A percentile compares a stretch with the other conserved stretches of the same genome.
These are phyloP conservation scores for Drosophila setosimentum DNA, from an alignment of 2,888 invertebrate species.

Conservation along the genomic window DNA sequence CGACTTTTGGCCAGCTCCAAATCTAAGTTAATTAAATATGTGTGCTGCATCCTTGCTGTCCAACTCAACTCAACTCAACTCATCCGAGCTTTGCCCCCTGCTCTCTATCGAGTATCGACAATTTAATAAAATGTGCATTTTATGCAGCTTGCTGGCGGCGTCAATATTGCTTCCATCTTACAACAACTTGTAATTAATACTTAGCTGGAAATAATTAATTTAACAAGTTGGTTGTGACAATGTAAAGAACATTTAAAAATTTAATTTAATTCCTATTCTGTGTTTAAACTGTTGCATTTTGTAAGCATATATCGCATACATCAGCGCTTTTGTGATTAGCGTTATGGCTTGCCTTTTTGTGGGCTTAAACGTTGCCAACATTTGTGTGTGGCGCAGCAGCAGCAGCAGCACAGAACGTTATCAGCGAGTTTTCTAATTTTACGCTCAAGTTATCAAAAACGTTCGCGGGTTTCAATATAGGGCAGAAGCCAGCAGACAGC, in stretches of 20 bases:
- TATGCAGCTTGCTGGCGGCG: slow-evolving; percentile 4
- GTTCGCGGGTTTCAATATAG: slow-evolving; percentile 51
- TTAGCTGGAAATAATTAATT: slow-evolving; percentile 1
- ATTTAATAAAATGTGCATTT: slow-evolving; percentile 59
- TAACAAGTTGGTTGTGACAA: background rate
- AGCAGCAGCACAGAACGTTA: background rate
- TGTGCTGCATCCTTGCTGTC: background rate
- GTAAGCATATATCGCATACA: background rate
- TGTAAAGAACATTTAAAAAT: background rate
- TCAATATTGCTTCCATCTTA: slow-evolving; percentile 18
- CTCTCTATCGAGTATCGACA: slow-evolving; percentile 40
- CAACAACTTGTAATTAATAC: slow-evolving; percentile 31
- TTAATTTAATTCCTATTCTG: background rate
- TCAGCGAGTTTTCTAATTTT: slow-evolving; percentile 30
- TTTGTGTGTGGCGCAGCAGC: background rate
- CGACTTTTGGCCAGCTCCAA: background rate
- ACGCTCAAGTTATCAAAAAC: slow-evolving; percentile 54
- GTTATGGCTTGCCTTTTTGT: background rate
- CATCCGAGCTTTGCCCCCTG: background rate
- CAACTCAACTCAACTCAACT: background rate
- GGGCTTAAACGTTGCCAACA: background rate
- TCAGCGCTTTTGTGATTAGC: background rate
- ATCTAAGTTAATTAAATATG: slow-evolving; percentile 32
- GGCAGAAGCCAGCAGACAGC: slow-evolving; percentile 37
- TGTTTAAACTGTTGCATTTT: background rate